Percentiles rank a stretch among this genome's conserved stretches.
phyloP scores from a whole-genome alignment of 2,888 invertebrate species.

The Hydropsyche betteni region DNA sequence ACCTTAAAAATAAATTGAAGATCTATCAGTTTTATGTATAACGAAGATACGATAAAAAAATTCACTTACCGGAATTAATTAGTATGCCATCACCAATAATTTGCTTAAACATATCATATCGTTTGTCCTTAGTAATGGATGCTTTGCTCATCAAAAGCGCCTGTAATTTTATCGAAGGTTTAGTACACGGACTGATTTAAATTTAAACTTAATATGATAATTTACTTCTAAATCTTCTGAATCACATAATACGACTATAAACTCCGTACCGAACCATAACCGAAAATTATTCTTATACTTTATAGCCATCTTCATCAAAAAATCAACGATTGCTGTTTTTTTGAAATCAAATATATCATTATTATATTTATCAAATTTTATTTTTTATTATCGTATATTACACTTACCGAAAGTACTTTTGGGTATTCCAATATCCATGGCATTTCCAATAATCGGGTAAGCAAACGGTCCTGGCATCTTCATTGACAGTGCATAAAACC shows the following conservation, averaged over 20 bases:
- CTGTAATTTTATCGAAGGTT: conserved; percentile 1
- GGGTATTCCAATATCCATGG: conserved; percentile 17
- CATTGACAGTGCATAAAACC: conserved; percentile 26
- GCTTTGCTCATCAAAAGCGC: conserved; percentile 20
- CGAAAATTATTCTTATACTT: conserved; percentile 26
- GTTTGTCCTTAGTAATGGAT: conserved; percentile 16
- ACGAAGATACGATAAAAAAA: background rate
- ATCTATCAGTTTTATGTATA: background rate
- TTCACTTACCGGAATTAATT: conserved; percentile 26
- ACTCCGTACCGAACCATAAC: conserved; percentile 31
- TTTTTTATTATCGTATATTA: background rate
- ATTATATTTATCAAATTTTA: background rate
- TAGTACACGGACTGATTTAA: background rate
- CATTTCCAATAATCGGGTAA: conserved; percentile 36
- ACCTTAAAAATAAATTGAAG: conserved; percentile 3
- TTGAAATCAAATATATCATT: background rate
- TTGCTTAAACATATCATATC: conserved; percentile 21
- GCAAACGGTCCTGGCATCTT: conserved; percentile 39
- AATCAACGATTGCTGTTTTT: background rate
- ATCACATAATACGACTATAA: conserved; percentile 27
- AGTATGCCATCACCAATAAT: conserved; percentile 25
- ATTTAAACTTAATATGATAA: background rate
- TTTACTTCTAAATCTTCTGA: conserved; percentile 34
- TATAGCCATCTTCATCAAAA: background rate
- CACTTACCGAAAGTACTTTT: background rate